These are phyloP conservation scores for Bettongia penicillata DNA, from an alignment of 2,113 vertebrate genomes.

Conservation along the genomic window DNA sequence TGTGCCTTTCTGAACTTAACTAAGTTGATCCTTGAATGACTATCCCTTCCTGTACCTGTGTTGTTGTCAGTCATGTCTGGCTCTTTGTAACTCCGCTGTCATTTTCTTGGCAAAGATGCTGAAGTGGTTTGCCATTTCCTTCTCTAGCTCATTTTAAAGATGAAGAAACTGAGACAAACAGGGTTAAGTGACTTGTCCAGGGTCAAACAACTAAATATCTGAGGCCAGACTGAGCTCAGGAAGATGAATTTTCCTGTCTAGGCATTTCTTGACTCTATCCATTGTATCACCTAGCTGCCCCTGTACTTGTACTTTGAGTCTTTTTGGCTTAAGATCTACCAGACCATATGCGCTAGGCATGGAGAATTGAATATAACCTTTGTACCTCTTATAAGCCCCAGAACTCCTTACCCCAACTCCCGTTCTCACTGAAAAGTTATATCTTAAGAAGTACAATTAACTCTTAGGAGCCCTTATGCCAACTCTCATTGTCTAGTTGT, in stretches of 20 bases:
- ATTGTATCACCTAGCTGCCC: too few species aligned
- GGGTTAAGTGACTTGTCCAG: too few species aligned
- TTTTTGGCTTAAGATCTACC: neutral
- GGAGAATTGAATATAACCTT: neutral
- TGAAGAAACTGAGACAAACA: too few species aligned
- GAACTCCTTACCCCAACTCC: neutral
- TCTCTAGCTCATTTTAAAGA: too few species aligned
- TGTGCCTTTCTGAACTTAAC: neutral
- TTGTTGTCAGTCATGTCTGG: neutral
- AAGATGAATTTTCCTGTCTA: too few species aligned
- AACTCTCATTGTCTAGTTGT: neutral
- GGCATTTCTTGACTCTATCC: too few species aligned
- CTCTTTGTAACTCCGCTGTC: neutral
- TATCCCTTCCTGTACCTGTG: neutral
- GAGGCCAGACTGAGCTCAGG: too few species aligned
- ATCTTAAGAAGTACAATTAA: neutral
- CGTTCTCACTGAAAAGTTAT: neutral
- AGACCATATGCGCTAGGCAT: neutral
- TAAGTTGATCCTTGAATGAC: neutral
- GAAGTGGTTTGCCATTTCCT: too few species aligned
- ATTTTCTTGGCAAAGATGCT: neutral
- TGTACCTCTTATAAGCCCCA: neutral
- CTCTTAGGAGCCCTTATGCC: neutral
- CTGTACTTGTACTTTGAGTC: neutral
- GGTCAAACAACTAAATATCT: too few species aligned